phyloP scores from a whole-genome alignment of 2,797 vertebrate genomes.

The Enteromius trimaculatus region DNA sequence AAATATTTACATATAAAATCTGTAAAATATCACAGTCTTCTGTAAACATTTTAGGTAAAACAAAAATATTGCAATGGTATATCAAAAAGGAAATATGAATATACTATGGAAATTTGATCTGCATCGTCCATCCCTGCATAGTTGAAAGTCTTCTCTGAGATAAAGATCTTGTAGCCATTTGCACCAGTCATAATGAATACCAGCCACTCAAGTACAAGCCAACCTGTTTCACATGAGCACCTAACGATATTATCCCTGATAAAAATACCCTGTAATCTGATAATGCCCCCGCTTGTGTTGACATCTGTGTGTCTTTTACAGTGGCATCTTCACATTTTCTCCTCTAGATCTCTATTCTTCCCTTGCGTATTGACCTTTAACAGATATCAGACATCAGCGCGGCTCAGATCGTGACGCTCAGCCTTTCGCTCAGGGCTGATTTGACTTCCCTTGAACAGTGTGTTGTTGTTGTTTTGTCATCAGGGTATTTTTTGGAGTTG shows the following conservation, averaged over 20 bases:
- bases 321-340: slow-evolving; percentile 63
- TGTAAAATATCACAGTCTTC: neutral
- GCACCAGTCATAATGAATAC: slow-evolving; percentile 8
- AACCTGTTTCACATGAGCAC: slow-evolving; percentile 66
- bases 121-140: neutral
- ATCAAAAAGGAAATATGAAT: neutral
- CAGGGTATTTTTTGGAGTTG: slow-evolving; percentile 97
- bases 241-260: slow-evolving; percentile 74
- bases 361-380: slow-evolving; percentile 34
- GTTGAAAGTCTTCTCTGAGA: neutral
- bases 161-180: neutral
- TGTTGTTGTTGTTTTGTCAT: slow-evolving; percentile 64
- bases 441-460: slow-evolving; percentile 21
- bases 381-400: neutral
- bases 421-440: neutral
- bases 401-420: neutral
- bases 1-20: neutral
- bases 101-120: neutral
- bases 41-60: neutral
- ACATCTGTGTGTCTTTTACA: slow-evolving; percentile 66
- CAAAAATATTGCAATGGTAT: neutral
- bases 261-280: slow-evolving; percentile 82
- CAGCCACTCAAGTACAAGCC: neutral
- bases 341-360: slow-evolving; percentile 57
- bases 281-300: slow-evolving; percentile 72